phyloP scores from a whole-genome alignment of 1,140 invertebrate genomes.

The Drosophila nikananu region DNA sequence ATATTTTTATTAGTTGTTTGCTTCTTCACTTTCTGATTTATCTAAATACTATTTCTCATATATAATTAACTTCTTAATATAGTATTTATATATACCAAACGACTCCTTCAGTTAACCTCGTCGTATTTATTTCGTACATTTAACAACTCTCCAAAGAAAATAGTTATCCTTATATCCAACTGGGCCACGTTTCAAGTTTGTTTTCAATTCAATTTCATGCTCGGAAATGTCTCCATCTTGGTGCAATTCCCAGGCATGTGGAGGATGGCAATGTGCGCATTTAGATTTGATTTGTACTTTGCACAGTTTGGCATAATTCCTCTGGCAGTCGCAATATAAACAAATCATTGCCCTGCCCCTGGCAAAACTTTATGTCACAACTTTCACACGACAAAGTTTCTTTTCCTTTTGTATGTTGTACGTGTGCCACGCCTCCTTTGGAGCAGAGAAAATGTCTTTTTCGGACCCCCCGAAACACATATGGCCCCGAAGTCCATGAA shows the following conservation, averaged over 20 bases:
- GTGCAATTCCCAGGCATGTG: slow-evolving; percentile 23
- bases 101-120: background rate
- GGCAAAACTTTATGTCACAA: slow-evolving; percentile 60
- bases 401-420: slow-evolving; percentile 15
- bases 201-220: slow-evolving; percentile 27
- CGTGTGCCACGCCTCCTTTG: background rate
- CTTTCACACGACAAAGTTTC: slow-evolving; percentile 66
- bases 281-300: slow-evolving; percentile 63
- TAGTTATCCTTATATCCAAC: slow-evolving; percentile 1
- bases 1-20: background rate
- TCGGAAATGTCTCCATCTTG: slow-evolving; percentile 1
- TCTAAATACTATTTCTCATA: background rate
- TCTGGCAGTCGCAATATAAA: slow-evolving; percentile 56
- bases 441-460: slow-evolving; percentile 5
- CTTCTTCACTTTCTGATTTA: background rate
- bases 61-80: background rate
- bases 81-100: background rate
- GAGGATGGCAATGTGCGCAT: slow-evolving; percentile 23
- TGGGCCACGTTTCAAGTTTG: slow-evolving; percentile 27
- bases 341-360: slow-evolving; percentile 62
- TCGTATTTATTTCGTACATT: background rate
- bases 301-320: slow-evolving; percentile 53
- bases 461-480: slow-evolving; percentile 28
- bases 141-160: background rate
- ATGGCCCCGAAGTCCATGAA: slow-evolving; percentile 45